Percentiles rank a stretch among this genome's conserved stretches.
phyloP scores from a whole-genome alignment of 2,113 vertebrate genomes.

The Phylloscopus trochilus region DNA sequence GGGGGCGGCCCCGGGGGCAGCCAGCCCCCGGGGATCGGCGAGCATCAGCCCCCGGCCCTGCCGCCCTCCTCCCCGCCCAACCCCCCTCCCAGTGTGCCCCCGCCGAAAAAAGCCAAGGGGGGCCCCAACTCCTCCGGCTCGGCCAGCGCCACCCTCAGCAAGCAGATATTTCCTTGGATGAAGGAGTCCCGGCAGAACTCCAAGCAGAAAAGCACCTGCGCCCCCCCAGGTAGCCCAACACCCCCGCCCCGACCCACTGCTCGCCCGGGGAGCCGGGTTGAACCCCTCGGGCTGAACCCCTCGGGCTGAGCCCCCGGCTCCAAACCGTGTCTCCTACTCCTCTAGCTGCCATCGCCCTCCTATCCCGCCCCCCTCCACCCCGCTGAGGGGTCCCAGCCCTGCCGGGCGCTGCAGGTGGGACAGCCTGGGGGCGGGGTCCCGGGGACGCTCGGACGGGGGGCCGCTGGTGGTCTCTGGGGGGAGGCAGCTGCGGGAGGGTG shows the following conservation, averaged over 20 bases:
- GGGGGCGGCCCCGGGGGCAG: slow-evolving; percentile 79
- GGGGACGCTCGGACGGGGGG: not conserved
- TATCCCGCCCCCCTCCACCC: fast-evolving
- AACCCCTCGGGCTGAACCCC: not conserved
- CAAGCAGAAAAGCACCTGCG: slow-evolving; percentile 92
- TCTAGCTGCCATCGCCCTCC: not conserved
- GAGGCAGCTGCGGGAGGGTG: not conserved
- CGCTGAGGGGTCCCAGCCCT: not conserved
- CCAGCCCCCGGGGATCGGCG: slow-evolving; percentile 80
- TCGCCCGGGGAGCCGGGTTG: not conserved
- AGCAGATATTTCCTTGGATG: slow-evolving; percentile 99
- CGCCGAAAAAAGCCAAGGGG: slow-evolving; percentile 90
- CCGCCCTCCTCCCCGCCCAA: slow-evolving; percentile 89
- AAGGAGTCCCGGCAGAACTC: slow-evolving; percentile 94
- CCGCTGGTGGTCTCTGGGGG: not conserved
- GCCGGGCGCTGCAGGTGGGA: not conserved
- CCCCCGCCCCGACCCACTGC: not conserved
- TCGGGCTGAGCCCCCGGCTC: not conserved
- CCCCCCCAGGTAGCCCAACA: slow-evolving; percentile 84
- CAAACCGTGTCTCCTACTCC: not conserved
- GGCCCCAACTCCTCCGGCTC: slow-evolving; percentile 78
- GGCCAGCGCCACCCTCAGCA: slow-evolving; percentile 85
- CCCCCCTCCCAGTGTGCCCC: slow-evolving; percentile 81
- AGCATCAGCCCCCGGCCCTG: slow-evolving; percentile 84
- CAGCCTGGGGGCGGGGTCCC: not conserved